Evolutionary conservation across 2,797 vertebrate species (phyloP).

Genomic region (Xerus rutilus): DNA sequence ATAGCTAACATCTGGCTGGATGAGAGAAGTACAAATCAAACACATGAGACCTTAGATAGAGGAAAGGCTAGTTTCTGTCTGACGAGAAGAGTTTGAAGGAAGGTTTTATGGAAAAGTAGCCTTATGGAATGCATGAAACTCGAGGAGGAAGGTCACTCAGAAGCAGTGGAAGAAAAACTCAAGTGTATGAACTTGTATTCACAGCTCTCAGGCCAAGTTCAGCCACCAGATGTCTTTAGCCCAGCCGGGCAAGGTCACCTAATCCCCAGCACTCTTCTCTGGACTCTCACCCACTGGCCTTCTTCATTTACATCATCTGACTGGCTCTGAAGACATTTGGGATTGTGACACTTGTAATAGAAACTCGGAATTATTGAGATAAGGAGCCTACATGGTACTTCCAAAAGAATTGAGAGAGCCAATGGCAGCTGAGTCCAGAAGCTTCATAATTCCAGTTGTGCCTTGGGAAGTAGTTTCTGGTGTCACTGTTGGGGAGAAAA

Average conservation of each 20-base stretch:
- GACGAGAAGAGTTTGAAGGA: background rate
- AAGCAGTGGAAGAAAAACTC: background rate
- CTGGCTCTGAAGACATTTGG: background rate
- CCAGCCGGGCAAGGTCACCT: background rate
- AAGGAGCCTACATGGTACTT: background rate
- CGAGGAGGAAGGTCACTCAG: background rate
- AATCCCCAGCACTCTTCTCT: background rate
- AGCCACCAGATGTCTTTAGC: background rate
- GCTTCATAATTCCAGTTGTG: background rate
- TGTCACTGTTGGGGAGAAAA: background rate
- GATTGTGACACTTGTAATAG: background rate
- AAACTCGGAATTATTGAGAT: background rate
- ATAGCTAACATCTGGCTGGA: background rate
- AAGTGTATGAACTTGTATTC: background rate
- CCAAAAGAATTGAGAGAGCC: background rate
- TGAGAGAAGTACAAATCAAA: background rate
- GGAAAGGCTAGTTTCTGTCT: background rate
- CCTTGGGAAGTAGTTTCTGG: background rate
- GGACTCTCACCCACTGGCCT: background rate
- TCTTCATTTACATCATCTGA: background rate
- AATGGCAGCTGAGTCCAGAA: background rate
- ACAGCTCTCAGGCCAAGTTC: background rate
- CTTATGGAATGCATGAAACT: background rate
- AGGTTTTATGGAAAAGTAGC: background rate
- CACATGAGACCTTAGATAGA: background rate